phyloP scores from a whole-genome alignment of 1,140 invertebrate genomes.

The Nomia melanderi region DNA sequence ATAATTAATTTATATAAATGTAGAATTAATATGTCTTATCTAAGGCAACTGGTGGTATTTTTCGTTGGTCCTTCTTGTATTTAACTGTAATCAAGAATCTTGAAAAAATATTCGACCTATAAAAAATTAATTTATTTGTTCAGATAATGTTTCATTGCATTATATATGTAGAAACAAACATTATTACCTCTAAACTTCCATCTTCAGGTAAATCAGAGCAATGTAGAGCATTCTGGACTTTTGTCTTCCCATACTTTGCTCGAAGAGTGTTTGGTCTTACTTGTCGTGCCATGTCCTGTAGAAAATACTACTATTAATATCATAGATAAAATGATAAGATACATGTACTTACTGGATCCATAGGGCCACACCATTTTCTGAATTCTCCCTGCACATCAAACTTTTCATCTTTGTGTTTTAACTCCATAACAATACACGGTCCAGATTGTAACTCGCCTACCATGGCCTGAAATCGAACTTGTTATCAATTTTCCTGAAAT shows the following conservation, averaged over 20 bases:
- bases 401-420: slow-evolving; percentile 84
- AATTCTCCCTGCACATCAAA: slow-evolving; percentile 87
- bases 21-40: neutral
- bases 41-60: neutral
- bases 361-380: slow-evolving; percentile 91
- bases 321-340: slow-evolving; percentile 15
- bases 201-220: slow-evolving; percentile 96
- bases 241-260: slow-evolving; percentile 91
- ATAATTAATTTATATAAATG: neutral
- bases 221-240: slow-evolving; percentile 94
- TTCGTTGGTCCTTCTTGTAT: neutral
- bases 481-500: neutral
- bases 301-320: slow-evolving; percentile 55
- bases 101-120: slow-evolving; percentile 89
- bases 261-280: slow-evolving; percentile 91
- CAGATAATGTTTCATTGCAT: neutral
- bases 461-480: slow-evolving; percentile 84
- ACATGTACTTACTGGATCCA: slow-evolving; percentile 88
- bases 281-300: slow-evolving; percentile 91
- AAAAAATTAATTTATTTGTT: slow-evolving; percentile 32
- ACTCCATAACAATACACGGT: slow-evolving; percentile 92
- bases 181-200: slow-evolving; percentile 87
- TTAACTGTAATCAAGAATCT: slow-evolving; percentile 82
- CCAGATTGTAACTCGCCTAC: slow-evolving; percentile 91
- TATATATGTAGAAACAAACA: neutral